These are phyloP conservation scores for Crioceris asparagi DNA, from an alignment of 2,888 invertebrate genomes.

Conservation along the genomic window DNA sequence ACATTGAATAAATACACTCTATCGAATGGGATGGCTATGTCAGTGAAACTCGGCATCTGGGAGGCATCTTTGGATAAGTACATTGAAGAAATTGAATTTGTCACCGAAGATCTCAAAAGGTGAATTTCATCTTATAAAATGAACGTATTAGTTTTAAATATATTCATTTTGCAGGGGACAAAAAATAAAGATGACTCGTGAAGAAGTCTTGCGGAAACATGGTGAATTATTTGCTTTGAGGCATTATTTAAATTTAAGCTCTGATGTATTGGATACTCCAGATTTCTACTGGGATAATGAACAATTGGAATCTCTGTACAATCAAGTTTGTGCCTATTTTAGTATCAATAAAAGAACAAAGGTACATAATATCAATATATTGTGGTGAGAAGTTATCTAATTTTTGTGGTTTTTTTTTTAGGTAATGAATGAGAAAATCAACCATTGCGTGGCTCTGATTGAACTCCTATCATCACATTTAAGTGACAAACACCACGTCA, in stretches of 20 bases:
- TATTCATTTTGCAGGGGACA: conserved; percentile 42
- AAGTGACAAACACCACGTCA: conserved; percentile 83
- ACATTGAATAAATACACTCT: conserved; percentile 81
- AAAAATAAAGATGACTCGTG: conserved; percentile 56
- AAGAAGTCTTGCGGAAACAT: conserved; percentile 64
- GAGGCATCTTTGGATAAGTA: conserved; percentile 77
- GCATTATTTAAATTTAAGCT: conserved; percentile 85
- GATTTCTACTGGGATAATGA: conserved; percentile 99
- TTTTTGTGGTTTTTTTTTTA: conserved; percentile 35
- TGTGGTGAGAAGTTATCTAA: neutral
- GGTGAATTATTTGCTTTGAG: conserved; percentile 84
- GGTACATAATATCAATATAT: conserved; percentile 39
- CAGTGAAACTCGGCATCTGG: conserved; percentile 92
- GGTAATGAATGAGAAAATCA: conserved; percentile 92
- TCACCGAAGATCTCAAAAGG: conserved; percentile 66
- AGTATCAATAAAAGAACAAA: conserved; percentile 73
- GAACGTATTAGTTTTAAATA: neutral
- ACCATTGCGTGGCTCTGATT: conserved; percentile 87
- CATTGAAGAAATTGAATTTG: conserved; percentile 70
- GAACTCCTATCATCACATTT: conserved; percentile 82
- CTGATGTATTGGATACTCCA: conserved; percentile 87
- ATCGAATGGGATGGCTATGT: conserved; percentile 87
- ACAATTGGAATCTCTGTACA: conserved; percentile 74
- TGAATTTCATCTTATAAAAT: conserved; percentile 6
- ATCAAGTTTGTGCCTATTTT: conserved; percentile 72